A percentile compares a stretch with the other conserved stretches of the same genome.
phyloP scores from a whole-genome alignment of 2,113 vertebrate species.

The Ibidorhyncha struthersii region DNA sequence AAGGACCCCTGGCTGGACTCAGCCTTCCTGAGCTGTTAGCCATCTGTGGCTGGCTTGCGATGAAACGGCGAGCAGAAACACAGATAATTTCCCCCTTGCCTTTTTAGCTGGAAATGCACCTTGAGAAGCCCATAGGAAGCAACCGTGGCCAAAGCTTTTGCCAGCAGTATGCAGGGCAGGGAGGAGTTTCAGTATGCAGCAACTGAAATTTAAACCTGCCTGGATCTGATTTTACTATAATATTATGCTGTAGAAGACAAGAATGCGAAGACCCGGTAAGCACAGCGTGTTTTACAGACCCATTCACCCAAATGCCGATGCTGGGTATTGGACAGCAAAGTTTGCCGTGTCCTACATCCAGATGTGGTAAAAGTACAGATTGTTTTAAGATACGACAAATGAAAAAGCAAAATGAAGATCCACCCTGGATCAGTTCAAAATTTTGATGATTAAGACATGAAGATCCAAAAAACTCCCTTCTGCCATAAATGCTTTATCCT shows the following conservation, averaged over 20 bases:
- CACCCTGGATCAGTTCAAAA: not conserved
- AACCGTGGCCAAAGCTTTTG: not conserved
- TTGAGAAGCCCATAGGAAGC: not conserved
- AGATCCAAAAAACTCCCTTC: not conserved
- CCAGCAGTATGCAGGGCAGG: not conserved
- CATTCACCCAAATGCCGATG: not conserved
- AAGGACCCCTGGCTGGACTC: not conserved
- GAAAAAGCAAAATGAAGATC: not conserved
- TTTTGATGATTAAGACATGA: not conserved
- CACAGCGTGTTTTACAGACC: not conserved
- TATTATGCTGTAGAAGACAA: not conserved
- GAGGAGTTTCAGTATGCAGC: not conserved
- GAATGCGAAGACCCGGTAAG: not conserved
- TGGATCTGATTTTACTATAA: not conserved
- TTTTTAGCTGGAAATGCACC: not conserved
- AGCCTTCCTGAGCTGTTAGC: not conserved
- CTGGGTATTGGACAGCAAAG: not conserved
- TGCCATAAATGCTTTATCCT: not conserved
- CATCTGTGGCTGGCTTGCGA: not conserved
- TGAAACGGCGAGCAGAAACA: not conserved
- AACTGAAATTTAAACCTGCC: not conserved
- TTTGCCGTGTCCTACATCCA: not conserved
- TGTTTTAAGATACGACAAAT: not conserved
- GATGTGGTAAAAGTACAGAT: not conserved
- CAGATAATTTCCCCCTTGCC: not conserved